phyloP scores from a whole-genome alignment of 2,888 invertebrate genomes.

The Drosophila leonis region DNA sequence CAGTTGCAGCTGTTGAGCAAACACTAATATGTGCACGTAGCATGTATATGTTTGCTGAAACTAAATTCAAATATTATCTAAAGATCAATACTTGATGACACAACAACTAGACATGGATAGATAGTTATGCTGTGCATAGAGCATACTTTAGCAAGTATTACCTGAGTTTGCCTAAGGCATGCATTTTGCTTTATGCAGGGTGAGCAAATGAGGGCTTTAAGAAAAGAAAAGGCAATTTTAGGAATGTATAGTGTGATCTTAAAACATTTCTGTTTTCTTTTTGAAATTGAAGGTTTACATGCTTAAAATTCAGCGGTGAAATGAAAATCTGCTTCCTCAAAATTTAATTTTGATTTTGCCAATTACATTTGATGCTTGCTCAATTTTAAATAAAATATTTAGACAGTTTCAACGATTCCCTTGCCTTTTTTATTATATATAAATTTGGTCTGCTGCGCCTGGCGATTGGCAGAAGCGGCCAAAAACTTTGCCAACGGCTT shows the following conservation, averaged over 20 bases:
- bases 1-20: not conserved
- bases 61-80: slow-evolving; percentile 7
- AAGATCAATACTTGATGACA: slow-evolving; percentile 7
- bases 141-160: not conserved
- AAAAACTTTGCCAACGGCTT: slow-evolving; percentile 52
- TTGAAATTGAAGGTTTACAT: no score
- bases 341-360: not conserved
- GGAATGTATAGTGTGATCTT: no score
- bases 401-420: not conserved
- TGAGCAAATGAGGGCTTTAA: not conserved
- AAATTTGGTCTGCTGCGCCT: not conserved
- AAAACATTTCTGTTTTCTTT: no score
- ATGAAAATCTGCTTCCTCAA: not conserved
- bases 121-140: not conserved
- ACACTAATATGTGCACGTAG: slow-evolving; percentile 5
- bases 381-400: slow-evolving; percentile 1
- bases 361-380: slow-evolving; percentile 8
- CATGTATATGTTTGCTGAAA: not conserved
- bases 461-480: slow-evolving; percentile 16
- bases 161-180: not conserved
- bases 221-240: not conserved
- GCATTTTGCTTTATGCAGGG: not conserved
- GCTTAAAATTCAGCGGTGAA: no score
- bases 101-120: not conserved
- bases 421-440: not conserved